Conservation (phyloP, 2,113 vertebrate species). For the Gadus chalcogrammus region DNA sequence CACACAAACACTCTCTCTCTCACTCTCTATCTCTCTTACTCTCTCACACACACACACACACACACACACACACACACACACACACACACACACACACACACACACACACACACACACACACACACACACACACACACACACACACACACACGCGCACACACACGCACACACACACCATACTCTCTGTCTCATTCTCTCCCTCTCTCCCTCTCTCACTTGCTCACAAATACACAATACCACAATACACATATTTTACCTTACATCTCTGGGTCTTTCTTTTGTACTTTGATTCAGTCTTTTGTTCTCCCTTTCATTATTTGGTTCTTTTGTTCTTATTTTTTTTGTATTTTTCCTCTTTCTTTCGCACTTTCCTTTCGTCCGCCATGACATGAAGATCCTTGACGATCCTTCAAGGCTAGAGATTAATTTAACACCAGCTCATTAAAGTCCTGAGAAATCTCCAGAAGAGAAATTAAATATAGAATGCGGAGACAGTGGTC, state of each 20-base stretch:
- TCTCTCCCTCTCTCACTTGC: conserved; percentile 17
- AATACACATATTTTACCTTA: neutral
- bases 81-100: no score
- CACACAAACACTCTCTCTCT: neutral
- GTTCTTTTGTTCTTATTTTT: neutral
- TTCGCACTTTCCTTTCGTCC: neutral
- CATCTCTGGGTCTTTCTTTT: neutral
- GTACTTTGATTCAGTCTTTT: conserved; percentile 15
- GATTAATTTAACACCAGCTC: conserved; percentile 23
- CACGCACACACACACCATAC: neutral
- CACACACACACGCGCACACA: neutral
- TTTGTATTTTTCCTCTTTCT: neutral
- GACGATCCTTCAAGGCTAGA: conserved; percentile 9
- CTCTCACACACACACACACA: neutral
- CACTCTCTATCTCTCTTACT: conserved; percentile 5
- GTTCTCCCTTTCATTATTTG: neutral
- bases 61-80: no score
- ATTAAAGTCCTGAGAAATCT: no score
- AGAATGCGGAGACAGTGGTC: no score
- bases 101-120: no score
- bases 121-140: no score
- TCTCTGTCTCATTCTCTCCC: no score
- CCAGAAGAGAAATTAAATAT: no score
- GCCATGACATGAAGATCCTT: neutral
- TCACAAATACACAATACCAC: no score